These are phyloP conservation scores for Hydrozoanthus tunicans DNA, from an alignment of 64 coral and sea anemone genomes.

Conservation along the genomic window DNA sequence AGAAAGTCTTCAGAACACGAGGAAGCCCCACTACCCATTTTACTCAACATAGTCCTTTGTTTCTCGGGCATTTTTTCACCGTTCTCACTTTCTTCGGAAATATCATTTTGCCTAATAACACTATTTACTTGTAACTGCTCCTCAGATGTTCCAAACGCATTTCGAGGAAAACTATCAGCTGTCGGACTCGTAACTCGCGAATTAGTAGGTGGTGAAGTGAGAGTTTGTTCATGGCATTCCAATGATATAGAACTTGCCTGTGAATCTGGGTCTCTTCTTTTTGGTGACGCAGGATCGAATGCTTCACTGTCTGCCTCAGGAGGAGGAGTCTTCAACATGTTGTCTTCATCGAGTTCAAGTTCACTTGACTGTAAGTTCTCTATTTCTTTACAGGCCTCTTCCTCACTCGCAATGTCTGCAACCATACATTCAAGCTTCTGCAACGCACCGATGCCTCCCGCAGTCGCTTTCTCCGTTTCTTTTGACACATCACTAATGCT, in stretches of 20 bases:
- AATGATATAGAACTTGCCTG: conserved; percentile 86
- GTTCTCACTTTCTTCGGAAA: background rate
- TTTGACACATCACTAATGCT: background rate
- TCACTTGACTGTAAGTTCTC: conserved; percentile 57
- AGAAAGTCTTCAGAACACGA: background rate
- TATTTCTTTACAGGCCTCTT: conserved; percentile 74
- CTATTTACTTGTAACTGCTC: conserved; percentile 35
- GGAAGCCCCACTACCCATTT: background rate
- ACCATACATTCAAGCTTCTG: conserved; percentile 97
- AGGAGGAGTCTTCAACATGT: conserved; percentile 60
- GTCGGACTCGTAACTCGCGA: conserved; percentile 36
- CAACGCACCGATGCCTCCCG: conserved; percentile 69
- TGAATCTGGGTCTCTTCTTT: conserved; percentile 57
- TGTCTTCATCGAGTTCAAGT: conserved; percentile 67
- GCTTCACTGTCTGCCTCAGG: conserved; percentile 44
- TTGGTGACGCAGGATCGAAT: conserved; percentile 43
- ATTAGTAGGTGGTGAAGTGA: conserved; percentile 65
- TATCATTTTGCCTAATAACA: background rate
- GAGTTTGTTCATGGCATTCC: conserved; percentile 92
- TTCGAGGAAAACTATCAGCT: conserved; percentile 6
- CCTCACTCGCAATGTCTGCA: conserved; percentile 95
- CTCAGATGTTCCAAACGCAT: background rate
- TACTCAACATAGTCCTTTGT: background rate
- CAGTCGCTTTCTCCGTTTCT: conserved; percentile 23
- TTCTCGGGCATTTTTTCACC: background rate